A percentile compares a stretch with the other conserved stretches of the same genome.
Evolutionary conservation across 1,140 invertebrate species (phyloP).

Genomic region (Branchinecta lynchi): DNA sequence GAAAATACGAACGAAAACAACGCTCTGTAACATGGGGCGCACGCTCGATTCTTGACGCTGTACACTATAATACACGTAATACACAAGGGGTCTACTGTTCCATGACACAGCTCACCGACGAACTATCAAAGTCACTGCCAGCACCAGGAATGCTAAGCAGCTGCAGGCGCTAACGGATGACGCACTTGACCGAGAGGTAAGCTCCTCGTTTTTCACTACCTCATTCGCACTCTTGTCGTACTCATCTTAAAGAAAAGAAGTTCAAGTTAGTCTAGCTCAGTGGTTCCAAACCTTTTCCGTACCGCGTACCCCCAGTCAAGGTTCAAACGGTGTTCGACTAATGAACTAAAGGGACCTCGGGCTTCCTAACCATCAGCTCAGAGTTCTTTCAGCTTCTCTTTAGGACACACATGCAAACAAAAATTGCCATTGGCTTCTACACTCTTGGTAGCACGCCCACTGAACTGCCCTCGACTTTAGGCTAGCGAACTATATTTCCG

Average conservation of each 20-base stretch:
- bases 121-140: background rate
- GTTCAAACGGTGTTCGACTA: too few species aligned
- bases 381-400: background rate
- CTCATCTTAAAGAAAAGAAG: constrained; percentile 43
- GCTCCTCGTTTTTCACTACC: constrained; percentile 77
- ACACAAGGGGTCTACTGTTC: background rate
- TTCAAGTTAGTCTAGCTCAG: too few species aligned
- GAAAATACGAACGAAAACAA: background rate
- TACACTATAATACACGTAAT: constrained; percentile 11
- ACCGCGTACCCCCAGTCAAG: too few species aligned
- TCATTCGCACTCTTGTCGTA: constrained; percentile 76
- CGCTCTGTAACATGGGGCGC: background rate
- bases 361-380: background rate
- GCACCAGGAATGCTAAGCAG: background rate
- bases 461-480: too few species aligned
- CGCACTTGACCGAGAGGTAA: constrained; percentile 41
- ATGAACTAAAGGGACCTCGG: too few species aligned
- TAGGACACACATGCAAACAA: too few species aligned
- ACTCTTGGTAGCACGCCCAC: too few species aligned
- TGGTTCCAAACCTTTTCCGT: too few species aligned
- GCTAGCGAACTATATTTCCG: too few species aligned
- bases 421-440: too few species aligned
- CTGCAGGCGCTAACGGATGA: background rate
- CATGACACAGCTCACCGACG: background rate
- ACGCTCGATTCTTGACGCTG: background rate